phyloP scores from a whole-genome alignment of 2,797 vertebrate species.

The Menidia menidia region DNA sequence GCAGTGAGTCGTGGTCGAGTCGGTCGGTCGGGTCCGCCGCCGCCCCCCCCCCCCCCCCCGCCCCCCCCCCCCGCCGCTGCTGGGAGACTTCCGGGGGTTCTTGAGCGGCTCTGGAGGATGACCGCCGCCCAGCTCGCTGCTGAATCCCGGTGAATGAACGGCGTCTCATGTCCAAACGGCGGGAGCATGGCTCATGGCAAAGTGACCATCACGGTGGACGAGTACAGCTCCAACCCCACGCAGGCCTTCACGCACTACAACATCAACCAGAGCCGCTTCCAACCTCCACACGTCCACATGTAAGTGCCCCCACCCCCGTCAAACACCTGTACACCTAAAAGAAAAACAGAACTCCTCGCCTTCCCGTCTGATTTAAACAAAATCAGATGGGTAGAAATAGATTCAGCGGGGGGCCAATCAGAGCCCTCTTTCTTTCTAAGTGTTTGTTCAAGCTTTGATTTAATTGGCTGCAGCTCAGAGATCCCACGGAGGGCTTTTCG shows the following conservation, averaged over 20 bases:
- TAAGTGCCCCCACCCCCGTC: conserved; percentile 79
- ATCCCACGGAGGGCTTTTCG: conserved; percentile 20
- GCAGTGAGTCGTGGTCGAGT: conserved; percentile 53
- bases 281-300: conserved; percentile 97
- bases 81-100: conserved; percentile 57
- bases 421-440: conserved; percentile 28
- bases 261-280: conserved; percentile 98
- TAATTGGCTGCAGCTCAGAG: conserved; percentile 41
- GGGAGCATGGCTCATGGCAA: conserved; percentile 99
- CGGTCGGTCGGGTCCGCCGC: conserved; percentile 33
- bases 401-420: conserved; percentile 31
- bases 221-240: conserved; percentile 98
- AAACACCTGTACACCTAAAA: not conserved
- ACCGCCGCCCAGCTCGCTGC: conserved; percentile 79
- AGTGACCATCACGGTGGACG: conserved; percentile 96
- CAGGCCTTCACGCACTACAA: conserved; percentile 98
- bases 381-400: not conserved
- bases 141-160: conserved; percentile 90
- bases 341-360: too few species aligned
- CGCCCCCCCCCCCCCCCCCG: conserved; percentile 3
- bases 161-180: conserved; percentile 90
- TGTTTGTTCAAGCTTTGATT: conserved; percentile 35
- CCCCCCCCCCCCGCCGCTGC: conserved; percentile 16
- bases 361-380: too few species aligned
- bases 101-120: conserved; percentile 85